These are phyloP conservation scores for Alectura lathami DNA, from an alignment of 2,113 vertebrate genomes.

Conservation along the genomic window DNA sequence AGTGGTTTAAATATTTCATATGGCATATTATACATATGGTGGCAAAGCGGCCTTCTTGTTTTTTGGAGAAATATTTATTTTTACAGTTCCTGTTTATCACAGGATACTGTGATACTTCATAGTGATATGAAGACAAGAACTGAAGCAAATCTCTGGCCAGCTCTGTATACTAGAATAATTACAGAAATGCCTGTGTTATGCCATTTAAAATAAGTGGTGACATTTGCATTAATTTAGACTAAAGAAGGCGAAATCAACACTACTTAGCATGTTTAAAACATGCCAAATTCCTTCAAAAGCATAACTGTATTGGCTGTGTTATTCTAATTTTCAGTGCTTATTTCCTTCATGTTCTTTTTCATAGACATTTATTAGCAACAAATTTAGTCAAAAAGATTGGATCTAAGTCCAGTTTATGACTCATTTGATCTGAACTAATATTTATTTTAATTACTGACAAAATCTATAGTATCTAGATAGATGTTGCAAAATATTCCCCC, in stretches of 20 bases:
- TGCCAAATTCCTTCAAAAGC: not conserved
- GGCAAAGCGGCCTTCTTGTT: not conserved
- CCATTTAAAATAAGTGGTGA: not conserved
- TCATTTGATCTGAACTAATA: not conserved
- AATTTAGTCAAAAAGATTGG: not conserved
- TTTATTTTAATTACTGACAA: not conserved
- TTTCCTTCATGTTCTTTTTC: not conserved
- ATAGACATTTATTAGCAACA: not conserved
- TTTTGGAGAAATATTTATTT: not conserved
- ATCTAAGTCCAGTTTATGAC: not conserved
- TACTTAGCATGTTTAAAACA: not conserved
- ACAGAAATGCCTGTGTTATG: not conserved
- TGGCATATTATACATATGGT: not conserved
- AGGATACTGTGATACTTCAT: not conserved
- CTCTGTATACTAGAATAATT: not conserved
- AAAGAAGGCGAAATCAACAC: not conserved
- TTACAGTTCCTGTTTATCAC: not conserved
- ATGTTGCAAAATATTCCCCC: not conserved
- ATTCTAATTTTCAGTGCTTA: not conserved
- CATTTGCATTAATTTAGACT: not conserved
- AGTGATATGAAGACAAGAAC: not conserved
- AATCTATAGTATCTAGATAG: not conserved
- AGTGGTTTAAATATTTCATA: not conserved
- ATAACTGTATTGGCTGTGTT: not conserved
- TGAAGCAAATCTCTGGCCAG: not conserved